phyloP scores from a whole-genome alignment of 2,113 vertebrate species.

The Eurystomus gularis region DNA sequence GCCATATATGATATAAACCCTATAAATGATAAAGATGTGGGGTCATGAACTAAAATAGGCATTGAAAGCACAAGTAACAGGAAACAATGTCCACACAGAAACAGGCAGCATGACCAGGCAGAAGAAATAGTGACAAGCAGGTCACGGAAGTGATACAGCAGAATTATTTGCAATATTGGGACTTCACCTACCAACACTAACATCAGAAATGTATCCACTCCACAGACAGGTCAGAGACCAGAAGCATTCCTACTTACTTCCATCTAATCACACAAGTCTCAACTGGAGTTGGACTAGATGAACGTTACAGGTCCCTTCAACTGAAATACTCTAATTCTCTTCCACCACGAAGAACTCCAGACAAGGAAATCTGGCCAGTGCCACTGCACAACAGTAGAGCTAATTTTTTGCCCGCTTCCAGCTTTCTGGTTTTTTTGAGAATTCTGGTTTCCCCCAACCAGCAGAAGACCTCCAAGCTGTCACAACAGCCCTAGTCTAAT shows the following conservation, averaged over 20 bases:
- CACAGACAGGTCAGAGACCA: neutral
- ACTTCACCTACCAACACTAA: neutral
- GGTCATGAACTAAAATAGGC: neutral
- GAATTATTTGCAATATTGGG: neutral
- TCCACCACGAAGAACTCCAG: neutral
- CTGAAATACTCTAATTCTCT: neutral
- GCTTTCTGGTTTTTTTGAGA: neutral
- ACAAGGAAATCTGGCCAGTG: neutral
- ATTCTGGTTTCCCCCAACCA: constrained; percentile 10
- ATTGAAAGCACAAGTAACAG: neutral
- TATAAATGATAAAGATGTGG: neutral
- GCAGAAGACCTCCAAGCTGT: neutral
- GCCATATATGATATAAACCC: neutral
- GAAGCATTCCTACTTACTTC: neutral
- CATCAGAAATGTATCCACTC: neutral
- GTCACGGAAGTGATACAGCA: neutral
- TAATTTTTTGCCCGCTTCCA: neutral
- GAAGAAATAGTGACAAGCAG: neutral
- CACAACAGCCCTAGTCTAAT: constrained; percentile 2
- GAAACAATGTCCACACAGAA: neutral
- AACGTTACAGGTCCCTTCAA: neutral
- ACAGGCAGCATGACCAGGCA: neutral
- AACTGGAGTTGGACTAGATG: neutral
- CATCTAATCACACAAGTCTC: neutral
- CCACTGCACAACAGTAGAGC: neutral